Base-by-base conservation (phyloP, 2,888 invertebrate genomes). In the Eretmocerus hayati region DNA sequence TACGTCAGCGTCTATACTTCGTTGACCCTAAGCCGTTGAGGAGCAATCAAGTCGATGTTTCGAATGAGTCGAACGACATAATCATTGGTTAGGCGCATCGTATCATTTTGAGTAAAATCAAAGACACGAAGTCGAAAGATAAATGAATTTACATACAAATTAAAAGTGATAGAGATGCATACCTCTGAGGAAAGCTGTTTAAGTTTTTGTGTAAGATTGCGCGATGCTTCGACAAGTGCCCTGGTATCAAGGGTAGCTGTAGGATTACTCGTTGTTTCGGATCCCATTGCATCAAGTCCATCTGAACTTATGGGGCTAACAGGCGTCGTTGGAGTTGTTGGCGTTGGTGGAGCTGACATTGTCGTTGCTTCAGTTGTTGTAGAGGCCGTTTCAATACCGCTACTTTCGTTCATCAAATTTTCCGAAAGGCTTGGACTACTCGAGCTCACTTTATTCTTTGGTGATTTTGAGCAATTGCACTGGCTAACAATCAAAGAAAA, bases 101-200 rank as follows among this genome's bases (percentile, higher is more conserved):
- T n/a, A n/a, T n/a, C n/a, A n/a, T n/a, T n/a, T n/a, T n/a, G n/a
- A n/a, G n/a, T n/a, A n/a, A n/a, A n/a, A n/a, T n/a, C n/a, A n/a
- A n/a, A n/a, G n/a, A n/a, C n/a, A n/a, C n/a, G n/a, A n/a, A n/a
- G n/a, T n/a, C n/a, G n/a, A n/a, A n/a, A n/a, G n/a, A n/a, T n/a
- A n/a, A n/a, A n/a, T n/a, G n/a, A n/a, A n/a, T n/a, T n/a, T n/a
- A n/a, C n/a, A n/a, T n/a, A n/a, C n/a, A n/a, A n/a, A n/a, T n/a
- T n/a, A n/a, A n/a, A n/a, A n/a, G n/a, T n/a, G n/a, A n/a, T n/a
- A n/a, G n/a, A n/a, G 3, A 11, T 15, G 8, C 26, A 2, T 52
- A 91, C 91, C 73, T 91, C 90, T 60, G 90, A 90, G 49, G 90
- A 90, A 49, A 93, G 77, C 71, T 90, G 89, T 66, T 90, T 86